A percentile compares a stretch with the other conserved stretches of the same genome.
Evolutionary conservation across 2,888 invertebrate genomes (phyloP).

Genomic region (Nysson spinosus): DNA sequence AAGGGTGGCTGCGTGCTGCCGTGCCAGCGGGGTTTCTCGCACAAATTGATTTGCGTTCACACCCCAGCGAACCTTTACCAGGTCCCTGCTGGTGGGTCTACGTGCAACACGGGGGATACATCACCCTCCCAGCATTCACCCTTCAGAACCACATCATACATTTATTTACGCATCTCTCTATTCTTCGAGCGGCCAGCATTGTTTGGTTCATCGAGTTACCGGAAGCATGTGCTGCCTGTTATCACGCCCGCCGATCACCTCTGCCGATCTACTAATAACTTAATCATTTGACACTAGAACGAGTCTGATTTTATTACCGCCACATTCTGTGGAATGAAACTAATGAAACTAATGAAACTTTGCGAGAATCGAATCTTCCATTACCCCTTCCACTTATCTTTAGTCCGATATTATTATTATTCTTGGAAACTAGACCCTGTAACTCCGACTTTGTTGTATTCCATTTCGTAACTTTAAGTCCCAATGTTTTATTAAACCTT

Average conservation of each 20-base stretch:
- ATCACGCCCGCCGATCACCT: constrained; percentile 47
- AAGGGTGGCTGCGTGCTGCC: constrained; percentile 57
- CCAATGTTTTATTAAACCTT: too few relatives aligned
- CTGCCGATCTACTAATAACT: constrained; percentile 3
- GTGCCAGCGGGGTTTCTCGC: constrained; percentile 69
- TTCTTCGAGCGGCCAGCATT: constrained; percentile 61
- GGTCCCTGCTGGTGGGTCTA: constrained; percentile 36
- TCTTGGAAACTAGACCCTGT: too few relatives aligned
- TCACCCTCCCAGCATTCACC: constrained; percentile 57
- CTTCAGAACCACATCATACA: constrained; percentile 71
- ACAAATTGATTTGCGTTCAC: constrained; percentile 78
- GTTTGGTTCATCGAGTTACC: constrained; percentile 74
- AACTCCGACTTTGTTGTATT: too few relatives aligned
- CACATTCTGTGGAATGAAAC: too few relatives aligned
- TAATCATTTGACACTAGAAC: constrained; percentile 12
- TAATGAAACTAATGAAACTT: too few relatives aligned
- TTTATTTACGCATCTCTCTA: constrained; percentile 70
- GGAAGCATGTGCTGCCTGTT: constrained; percentile 72
- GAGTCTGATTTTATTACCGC: neutral
- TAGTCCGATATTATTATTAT: too few relatives aligned
- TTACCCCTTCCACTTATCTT: too few relatives aligned
- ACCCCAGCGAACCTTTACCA: constrained; percentile 73
- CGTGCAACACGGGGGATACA: constrained; percentile 33
- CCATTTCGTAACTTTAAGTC: too few relatives aligned
- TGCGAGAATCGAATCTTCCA: too few relatives aligned